Evolutionary conservation across 2,113 vertebrate genomes (phyloP), one percentile per base, ranked within the genome.

Genomic region (Rhinoptilus africanus): DNA sequence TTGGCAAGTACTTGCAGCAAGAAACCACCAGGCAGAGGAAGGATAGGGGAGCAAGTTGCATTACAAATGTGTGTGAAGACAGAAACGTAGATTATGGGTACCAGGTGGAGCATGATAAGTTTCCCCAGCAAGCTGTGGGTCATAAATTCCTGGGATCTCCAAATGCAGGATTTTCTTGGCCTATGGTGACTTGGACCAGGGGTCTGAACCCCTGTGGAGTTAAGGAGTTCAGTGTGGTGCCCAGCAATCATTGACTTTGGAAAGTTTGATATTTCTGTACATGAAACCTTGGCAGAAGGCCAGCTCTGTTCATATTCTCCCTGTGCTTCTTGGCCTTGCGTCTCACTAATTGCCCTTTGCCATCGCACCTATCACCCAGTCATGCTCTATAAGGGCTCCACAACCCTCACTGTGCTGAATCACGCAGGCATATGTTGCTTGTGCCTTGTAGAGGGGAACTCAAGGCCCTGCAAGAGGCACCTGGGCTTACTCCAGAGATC

Each of bases 381-480:
- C 51, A 43, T 1, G 2, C 32, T 85, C 66, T 47, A 14, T 32
- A 34, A 23, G 41, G 0, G 6, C 43, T 91, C 48, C 45, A n/a
- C 28, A 80, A 62, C 43, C 10, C 39, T 93, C 8, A 0, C 60
- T 63, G 51, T 32, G 23, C 74, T 45, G 23, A 27, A 10, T 41
- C 48, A 8, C 2, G 1, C 9, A 1, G 32, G 48, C 37, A 41
- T 13, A 5, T 0, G 2, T 76, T 28, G 8, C 51, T 48, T 76
- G 17, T 64, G 45, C 67, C 35, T 47, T 60, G 30, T 26, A 41
- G 12, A 13, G n/a, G 32, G 8, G n/a, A 96, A 27, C 45, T 60
- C 35, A 47, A 62, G 62, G 11, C 21, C 41, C 32, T 79, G 26
- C 54, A 57, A 51, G 48, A 72, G 15, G 41, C 24, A 35, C 12